Base-by-base conservation (phyloP, 2,888 invertebrate genomes). In the Eupithecia centaureata region DNA sequence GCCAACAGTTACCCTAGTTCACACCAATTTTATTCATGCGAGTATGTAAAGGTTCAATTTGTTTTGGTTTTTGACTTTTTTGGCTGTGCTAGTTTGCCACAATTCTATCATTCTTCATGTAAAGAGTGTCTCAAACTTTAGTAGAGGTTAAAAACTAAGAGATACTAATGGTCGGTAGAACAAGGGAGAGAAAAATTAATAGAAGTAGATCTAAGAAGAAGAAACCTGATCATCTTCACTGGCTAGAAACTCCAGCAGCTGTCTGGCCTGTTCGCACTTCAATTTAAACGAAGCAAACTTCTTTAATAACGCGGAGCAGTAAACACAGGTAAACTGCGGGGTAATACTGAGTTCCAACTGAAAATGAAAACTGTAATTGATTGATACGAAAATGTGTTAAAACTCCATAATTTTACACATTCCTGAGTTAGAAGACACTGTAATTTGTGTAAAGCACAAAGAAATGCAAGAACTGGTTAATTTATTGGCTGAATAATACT, bases 241-340 rank as follows among this genome's bases (percentile, higher is more conserved):
- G 0, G 67, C 2, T 18, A 75, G 8, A 35, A 33, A 28, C 18
- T 68, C 56, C 58, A 71, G 38, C 0, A 75, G 1, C 5, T 51
- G 57, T 2, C 66, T 82, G 0, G 87, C 72, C 2, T 71, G 77
- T 2, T 74, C 63, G 33, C 90, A 89, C 33, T 78, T 83, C 3
- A 81, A 76, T 63, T 78, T 83, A 67, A 91, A 91, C 0, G 69
- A 2, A 0, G 65, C 59, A 8, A 76, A 81, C 68, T 87, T 88
- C 3, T 73, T 62, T 0, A 91, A 70, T 18, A 85, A 32, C 0
- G 78, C 62, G 0, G 80, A 72, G 69, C 91, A 91, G 70, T 76
- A 83, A 1, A 71, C 76, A 73, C 91, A 90, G 0, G 86, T 61
- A 76, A 57, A 57, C 83, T 0, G 73, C 8, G 12, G 27, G 52